Evolutionary conservation across 2,888 invertebrate species (phyloP).

Genomic region (Drosophila nigricruria): DNA sequence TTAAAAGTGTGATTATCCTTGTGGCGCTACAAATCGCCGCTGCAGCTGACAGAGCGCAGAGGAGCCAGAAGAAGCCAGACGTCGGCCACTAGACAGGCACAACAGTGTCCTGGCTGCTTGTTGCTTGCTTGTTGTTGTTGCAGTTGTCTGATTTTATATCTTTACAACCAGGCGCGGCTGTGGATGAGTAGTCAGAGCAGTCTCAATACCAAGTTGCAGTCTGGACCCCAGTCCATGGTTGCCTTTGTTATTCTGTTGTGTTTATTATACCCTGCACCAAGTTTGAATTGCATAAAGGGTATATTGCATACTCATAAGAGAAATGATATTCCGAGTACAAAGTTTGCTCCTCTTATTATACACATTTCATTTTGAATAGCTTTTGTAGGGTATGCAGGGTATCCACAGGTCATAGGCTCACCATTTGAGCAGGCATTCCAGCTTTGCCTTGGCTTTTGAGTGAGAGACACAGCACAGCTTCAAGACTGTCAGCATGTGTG

Average conservation of each 20-base stretch:
- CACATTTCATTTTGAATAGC: too few relatives aligned
- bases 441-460: conserved; percentile 48
- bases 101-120: conserved; percentile 41
- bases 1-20: conserved; percentile 85
- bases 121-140: conserved; percentile 68
- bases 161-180: conserved; percentile 77
- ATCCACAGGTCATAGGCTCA: neutral
- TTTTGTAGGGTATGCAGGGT: neutral
- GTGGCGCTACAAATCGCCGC: conserved; percentile 84
- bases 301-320: neutral
- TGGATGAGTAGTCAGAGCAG: conserved; percentile 61
- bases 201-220: conserved; percentile 20
- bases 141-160: conserved; percentile 79
- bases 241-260: conserved; percentile 46
- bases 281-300: neutral
- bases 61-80: conserved; percentile 30
- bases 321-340: neutral
- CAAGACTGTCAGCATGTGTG: conserved; percentile 39
- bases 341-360: neutral
- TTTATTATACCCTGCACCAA: conserved; percentile 9
- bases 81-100: conserved; percentile 33
- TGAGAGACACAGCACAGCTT: conserved; percentile 31
- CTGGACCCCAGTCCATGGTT: conserved; percentile 30
- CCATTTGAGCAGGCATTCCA: neutral
- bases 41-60: conserved; percentile 73